phyloP scores from a whole-genome alignment of 2,113 vertebrate species.

The Sapayoa aenigma region DNA sequence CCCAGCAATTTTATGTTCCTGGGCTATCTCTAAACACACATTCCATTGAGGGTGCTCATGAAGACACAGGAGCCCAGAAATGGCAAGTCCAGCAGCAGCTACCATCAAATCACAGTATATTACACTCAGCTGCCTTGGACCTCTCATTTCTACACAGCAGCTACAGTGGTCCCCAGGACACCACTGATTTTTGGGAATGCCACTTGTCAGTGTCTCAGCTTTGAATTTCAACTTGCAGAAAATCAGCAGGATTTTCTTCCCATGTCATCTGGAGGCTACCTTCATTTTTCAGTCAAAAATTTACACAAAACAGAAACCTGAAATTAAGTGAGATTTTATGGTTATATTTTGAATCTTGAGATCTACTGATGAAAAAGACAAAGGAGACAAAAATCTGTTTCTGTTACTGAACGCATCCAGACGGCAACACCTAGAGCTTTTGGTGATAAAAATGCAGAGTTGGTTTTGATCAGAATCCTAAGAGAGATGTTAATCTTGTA shows the following conservation, averaged over 20 bases:
- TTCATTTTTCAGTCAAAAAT: not conserved
- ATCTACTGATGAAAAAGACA: not conserved
- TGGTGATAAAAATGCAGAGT: not conserved
- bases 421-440: not conserved
- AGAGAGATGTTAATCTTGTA: not conserved
- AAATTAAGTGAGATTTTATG: not conserved
- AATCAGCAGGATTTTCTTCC: not conserved
- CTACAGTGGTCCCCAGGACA: not conserved
- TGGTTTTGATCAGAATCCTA: not conserved
- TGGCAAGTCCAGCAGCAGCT: not conserved
- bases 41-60: not conserved
- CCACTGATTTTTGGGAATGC: not conserved
- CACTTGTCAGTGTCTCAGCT: not conserved
- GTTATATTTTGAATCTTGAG: not conserved
- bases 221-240: not conserved
- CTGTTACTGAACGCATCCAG: not conserved
- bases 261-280: not conserved
- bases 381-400: not conserved
- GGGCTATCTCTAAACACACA: not conserved
- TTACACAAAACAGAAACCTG: not conserved
- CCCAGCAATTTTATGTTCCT: not conserved
- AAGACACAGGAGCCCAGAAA: not conserved
- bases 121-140: rapidly evolving
- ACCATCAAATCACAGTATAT: not conserved
- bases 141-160: not conserved